Evolutionary conservation across 2,113 vertebrate genomes (phyloP).

Genomic region (Genyomyrus donnyi): DNA sequence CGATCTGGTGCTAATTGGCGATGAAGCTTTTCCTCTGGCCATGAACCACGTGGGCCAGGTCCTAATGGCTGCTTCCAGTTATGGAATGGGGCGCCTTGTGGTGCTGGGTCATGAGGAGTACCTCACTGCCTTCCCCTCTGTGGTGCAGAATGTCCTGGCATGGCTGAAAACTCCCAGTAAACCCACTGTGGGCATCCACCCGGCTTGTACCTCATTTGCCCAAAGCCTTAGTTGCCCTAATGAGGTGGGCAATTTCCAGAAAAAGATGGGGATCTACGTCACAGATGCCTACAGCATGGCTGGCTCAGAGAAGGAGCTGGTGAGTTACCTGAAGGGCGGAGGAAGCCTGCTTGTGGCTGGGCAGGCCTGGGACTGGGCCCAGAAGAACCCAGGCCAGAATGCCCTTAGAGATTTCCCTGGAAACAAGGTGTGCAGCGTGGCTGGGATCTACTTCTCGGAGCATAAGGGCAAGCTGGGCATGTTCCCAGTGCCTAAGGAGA

Average conservation of each 20-base stretch:
- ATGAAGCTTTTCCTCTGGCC: constrained; percentile 57
- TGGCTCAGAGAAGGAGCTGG: constrained; percentile 43
- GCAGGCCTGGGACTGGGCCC: constrained; percentile 74
- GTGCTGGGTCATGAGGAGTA: constrained; percentile 72
- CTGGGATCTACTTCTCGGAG: constrained; percentile 77
- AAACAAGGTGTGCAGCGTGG: constrained; percentile 73
- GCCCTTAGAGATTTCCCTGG: constrained; percentile 66
- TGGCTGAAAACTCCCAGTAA: constrained; percentile 68
- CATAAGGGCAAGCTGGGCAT: constrained; percentile 46
- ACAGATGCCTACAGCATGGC: constrained; percentile 60
- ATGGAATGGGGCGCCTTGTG: constrained; percentile 70
- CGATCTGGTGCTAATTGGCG: constrained; percentile 55
- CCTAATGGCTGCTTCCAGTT: constrained; percentile 60
- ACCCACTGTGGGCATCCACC: constrained; percentile 58
- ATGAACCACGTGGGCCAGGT: constrained; percentile 57
- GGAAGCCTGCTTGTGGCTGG: constrained; percentile 78
- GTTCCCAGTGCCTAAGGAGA: constrained; percentile 62
- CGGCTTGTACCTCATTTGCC: constrained; percentile 44
- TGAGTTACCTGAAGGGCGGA: constrained; percentile 67
- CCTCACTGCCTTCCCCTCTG: constrained; percentile 53
- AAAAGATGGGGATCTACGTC: constrained; percentile 59
- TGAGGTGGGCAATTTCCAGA: constrained; percentile 43
- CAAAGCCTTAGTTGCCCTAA: constrained; percentile 40
- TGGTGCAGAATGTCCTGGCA: constrained; percentile 68
- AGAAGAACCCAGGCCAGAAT: constrained; percentile 54